Evolutionary conservation across 2,888 invertebrate species (phyloP), one percentile per base, ranked within the genome.

Genomic region (Cryptosula pallasiana): DNA sequence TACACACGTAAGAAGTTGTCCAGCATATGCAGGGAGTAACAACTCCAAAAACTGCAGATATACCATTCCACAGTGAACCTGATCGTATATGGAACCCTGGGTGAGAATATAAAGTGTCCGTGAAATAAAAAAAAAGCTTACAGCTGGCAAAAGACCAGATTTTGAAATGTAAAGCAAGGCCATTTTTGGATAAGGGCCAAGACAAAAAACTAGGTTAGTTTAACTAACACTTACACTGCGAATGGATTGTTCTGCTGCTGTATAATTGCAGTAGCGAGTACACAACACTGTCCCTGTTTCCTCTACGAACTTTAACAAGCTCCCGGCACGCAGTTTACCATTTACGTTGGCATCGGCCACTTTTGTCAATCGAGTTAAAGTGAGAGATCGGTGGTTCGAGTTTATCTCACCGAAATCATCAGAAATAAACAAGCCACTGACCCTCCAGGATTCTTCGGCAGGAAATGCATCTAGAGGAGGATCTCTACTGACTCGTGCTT

Each of bases 221-320:
- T n/a, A n/a, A n/a, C n/a, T n/a, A n/a, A n/a, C n/a, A 63, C 63
- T 63, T 32, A 63, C 63, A 27, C 29, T 34, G 9, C 34, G 27
- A 25, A 63, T 27, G 2, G 63, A 63, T 13, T 34, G 63, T 5
- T 63, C 63, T 32, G 32, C 20, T 3, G 63, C 20, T 5, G 63
- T 63, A 27, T 29, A 63, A 32, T 63, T 63, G 32, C 63, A 63
- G 34, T 63, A 63, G 63, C 63, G 63, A 34, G 63, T 63, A 27
- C 32, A 63, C 32, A 63, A 27, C 9, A 63, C 63, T 13, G 25
- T 63, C 27, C 63, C 63, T 34, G 63, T 63, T n/a, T 63, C 63
- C n/a, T 63, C 63, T 25, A 63, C 13, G 13, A 63, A 27, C n/a
- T 34, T 63, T 1, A 63, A 32, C 27, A 63, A 63, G 13, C 25